Conservation (phyloP, 2,113 vertebrate genomes). For the Sceloporus undulatus region DNA sequence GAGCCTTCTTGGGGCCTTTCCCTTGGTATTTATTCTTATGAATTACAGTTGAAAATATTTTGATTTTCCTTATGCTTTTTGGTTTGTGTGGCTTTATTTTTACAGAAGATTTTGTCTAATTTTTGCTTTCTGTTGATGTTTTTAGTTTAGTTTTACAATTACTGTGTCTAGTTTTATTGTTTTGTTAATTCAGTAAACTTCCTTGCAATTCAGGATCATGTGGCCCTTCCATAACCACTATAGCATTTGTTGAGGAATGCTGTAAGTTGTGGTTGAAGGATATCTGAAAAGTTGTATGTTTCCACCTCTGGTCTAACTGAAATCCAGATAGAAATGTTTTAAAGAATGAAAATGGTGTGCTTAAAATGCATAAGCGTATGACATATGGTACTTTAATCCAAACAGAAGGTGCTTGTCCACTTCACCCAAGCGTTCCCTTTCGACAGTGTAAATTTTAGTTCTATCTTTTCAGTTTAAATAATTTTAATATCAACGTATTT, state of each 20-base stretch:
- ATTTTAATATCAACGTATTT: too few species aligned
- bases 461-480: too few species aligned
- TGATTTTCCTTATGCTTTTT: neutral
- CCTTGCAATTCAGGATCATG: neutral
- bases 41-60: neutral
- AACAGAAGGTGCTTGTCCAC: too few species aligned
- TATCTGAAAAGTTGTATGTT: too few species aligned
- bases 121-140: too few species aligned
- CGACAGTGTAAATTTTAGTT: neutral
- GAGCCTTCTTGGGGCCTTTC: neutral
- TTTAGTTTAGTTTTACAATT: neutral
- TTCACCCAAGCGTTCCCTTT: neutral
- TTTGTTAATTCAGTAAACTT: neutral
- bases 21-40: neutral
- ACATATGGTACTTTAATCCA: too few species aligned
- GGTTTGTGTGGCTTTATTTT: neutral
- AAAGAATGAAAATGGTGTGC: neutral
- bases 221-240: too few species aligned
- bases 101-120: neutral
- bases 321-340: neutral
- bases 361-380: too few species aligned
- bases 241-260: too few species aligned
- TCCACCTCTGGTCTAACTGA: neutral
- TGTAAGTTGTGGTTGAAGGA: too few species aligned
- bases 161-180: neutral